Conservation (phyloP, 2,797 vertebrate genomes). For the Gallirallus australis region DNA sequence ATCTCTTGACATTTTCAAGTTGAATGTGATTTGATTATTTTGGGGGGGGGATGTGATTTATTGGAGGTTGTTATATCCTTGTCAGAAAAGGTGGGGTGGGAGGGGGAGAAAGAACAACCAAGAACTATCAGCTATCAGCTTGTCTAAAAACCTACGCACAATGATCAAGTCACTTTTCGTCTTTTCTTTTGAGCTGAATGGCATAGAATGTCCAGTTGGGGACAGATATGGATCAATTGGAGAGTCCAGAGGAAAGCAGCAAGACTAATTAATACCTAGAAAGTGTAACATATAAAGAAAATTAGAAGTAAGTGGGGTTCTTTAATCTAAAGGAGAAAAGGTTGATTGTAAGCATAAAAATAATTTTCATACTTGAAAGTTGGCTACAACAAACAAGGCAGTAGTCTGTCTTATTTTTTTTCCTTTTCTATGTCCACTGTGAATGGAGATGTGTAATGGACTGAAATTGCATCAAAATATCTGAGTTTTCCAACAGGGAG, state of each 20-base stretch:
- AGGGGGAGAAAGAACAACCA: background rate
- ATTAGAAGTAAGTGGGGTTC: conserved; percentile 65
- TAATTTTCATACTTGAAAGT: background rate
- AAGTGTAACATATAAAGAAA: conserved; percentile 58
- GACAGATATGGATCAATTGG: conserved; percentile 60
- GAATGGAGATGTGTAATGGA: background rate
- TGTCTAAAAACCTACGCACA: conserved; percentile 9
- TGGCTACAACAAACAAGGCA: background rate
- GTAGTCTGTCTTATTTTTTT: background rate
- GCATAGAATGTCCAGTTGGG: conserved; percentile 50
- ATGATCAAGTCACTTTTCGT: conserved; percentile 49
- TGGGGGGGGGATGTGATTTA: background rate
- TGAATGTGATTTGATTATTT: background rate
- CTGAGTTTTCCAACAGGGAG: background rate
- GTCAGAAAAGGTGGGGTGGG: background rate
- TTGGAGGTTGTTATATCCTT: background rate
- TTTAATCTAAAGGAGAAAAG: conserved; percentile 58
- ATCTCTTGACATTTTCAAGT: background rate
- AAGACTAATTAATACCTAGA: conserved; percentile 61
- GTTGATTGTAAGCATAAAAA: background rate
- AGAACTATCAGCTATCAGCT: background rate
- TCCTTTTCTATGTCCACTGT: background rate
- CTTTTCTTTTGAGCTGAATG: conserved; percentile 65
- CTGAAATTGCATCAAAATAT: background rate
- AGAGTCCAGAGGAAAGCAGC: conserved; percentile 55